These are phyloP conservation scores for Brachylomia viminalis DNA, from an alignment of 2,888 invertebrate genomes.

Conservation along the genomic window DNA sequence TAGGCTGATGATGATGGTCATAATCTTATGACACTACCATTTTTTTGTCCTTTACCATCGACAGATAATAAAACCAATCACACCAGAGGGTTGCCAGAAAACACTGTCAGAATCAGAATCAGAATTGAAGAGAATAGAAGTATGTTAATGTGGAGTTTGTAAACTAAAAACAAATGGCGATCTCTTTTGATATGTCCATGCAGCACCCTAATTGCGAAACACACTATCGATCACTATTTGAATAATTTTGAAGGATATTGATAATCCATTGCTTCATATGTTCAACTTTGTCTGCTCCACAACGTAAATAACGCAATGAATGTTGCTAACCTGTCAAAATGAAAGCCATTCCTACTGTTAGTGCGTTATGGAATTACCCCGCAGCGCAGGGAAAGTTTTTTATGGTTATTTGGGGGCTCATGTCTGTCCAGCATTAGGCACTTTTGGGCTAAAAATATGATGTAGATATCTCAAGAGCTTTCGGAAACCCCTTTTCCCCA, in stretches of 20 bases:
- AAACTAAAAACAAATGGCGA: neutral
- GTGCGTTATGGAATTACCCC: too few species aligned
- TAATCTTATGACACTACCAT: neutral
- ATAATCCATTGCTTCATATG: too few species aligned
- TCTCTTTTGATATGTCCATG: neutral
- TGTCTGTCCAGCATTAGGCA: neutral
- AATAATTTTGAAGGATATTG: too few species aligned
- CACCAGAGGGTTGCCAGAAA: neutral
- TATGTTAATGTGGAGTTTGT: neutral
- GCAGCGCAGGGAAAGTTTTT: too few species aligned
- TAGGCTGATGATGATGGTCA: too few species aligned
- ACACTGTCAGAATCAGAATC: neutral
- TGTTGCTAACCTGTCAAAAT: too few species aligned
- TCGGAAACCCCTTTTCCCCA: neutral
- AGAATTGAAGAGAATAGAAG: neutral
- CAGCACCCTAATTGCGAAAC: too few species aligned
- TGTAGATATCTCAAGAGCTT: neutral
- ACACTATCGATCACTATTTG: too few species aligned
- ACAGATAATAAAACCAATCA: neutral
- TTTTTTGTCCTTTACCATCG: neutral
- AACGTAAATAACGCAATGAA: too few species aligned
- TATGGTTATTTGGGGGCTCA: neutral
- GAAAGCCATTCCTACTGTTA: too few species aligned
- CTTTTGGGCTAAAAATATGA: neutral
- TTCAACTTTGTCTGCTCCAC: too few species aligned